Evolutionary conservation across 2,888 invertebrate genomes (phyloP).

Genomic region (Octonoba sinensis): DNA sequence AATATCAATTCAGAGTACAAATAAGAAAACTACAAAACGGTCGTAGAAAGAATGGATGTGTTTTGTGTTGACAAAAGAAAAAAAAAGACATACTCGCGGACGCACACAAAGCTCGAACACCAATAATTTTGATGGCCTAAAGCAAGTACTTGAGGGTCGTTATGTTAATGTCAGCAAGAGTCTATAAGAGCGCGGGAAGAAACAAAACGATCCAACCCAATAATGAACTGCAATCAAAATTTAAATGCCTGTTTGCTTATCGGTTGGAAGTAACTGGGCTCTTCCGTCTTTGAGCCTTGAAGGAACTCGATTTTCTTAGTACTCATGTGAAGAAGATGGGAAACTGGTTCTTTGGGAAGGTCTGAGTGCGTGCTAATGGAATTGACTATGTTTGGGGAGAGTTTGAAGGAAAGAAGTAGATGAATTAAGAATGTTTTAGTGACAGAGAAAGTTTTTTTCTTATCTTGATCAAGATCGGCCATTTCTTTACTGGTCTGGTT

Average conservation of each 20-base stretch:
- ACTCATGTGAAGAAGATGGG: no score
- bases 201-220: conserved; percentile 17
- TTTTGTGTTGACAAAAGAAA: background rate
- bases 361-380: no score
- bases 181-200: conserved; percentile 13
- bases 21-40: conserved; percentile 1
- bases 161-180: conserved; percentile 21
- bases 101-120: background rate
- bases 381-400: no score
- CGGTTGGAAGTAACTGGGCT: conserved; percentile 12
- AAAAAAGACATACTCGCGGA: background rate
- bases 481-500: no score
- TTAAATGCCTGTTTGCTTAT: conserved; percentile 34
- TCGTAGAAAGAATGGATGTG: background rate
- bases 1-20: conserved; percentile 16
- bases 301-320: no score
- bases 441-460: no score
- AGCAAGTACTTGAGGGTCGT: conserved; percentile 23
- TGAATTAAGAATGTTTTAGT: no score
- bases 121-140: conserved; percentile 49
- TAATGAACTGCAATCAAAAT: conserved; percentile 30
- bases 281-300: no score
- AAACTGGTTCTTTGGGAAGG: no score
- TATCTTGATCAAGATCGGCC: no score
- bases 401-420: no score